A percentile compares a stretch with the other conserved stretches of the same genome.
Evolutionary conservation across 2,113 vertebrate genomes (phyloP).

Genomic region (Alces alces): DNA sequence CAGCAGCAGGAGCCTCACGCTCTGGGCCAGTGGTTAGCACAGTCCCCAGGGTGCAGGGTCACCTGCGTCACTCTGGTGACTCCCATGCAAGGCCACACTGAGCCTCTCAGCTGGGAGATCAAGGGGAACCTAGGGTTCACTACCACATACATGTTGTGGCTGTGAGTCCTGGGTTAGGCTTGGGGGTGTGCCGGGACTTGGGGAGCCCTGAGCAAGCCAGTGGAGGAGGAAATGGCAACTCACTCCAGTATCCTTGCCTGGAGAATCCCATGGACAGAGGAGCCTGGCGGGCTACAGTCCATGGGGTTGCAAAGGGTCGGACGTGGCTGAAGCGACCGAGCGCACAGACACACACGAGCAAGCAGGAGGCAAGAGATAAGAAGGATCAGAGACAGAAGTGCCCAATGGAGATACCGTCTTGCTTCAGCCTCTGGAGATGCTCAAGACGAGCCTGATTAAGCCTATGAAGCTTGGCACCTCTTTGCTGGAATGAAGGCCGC

Average conservation of each 20-base stretch:
- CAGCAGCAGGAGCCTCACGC: rapidly evolving
- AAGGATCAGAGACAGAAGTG: not conserved
- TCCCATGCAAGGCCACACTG: rapidly evolving
- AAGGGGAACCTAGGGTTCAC: too few species aligned
- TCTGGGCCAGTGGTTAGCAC: rapidly evolving
- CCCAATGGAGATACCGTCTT: rapidly evolving
- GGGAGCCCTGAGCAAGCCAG: not conserved
- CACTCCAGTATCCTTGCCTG: not conserved
- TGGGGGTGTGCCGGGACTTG: rapidly evolving
- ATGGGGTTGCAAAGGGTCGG: rapidly evolving
- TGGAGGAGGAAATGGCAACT: not conserved
- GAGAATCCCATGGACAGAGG: not conserved
- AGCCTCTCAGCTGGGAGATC: not conserved
- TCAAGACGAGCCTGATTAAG: not conserved
- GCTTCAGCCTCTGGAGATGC: not conserved
- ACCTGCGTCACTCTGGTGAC: not conserved
- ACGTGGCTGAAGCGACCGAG: not conserved
- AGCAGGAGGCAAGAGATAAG: not conserved
- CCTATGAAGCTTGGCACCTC: rapidly evolving
- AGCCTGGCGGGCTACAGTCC: not conserved
- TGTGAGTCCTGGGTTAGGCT: too few species aligned
- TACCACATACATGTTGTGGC: rapidly evolving
- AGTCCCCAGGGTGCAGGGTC: rapidly evolving
- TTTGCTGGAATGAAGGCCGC: too few species aligned
- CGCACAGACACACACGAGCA: rapidly evolving